These are phyloP conservation scores for Aspidiotus destructor DNA, from an alignment of 2,888 invertebrate genomes.

Conservation along the genomic window DNA sequence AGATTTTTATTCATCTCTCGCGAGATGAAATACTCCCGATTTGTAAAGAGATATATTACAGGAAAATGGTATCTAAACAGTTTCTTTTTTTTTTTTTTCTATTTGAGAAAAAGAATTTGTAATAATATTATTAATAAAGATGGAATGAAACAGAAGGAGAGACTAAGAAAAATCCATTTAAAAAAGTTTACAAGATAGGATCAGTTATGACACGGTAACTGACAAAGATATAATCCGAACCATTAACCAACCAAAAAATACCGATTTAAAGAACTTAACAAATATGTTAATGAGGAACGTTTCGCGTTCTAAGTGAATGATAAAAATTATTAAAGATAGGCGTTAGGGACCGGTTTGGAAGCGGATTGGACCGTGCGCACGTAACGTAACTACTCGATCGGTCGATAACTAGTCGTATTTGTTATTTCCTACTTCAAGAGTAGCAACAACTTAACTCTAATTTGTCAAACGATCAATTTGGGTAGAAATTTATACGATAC, in stretches of 20 bases:
- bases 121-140: slow-evolving; percentile 2
- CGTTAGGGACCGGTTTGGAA: slow-evolving; percentile 29
- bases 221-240: slow-evolving; percentile 31
- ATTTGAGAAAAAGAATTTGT: neutral
- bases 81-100: neutral
- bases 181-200: slow-evolving; percentile 19
- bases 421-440: slow-evolving; percentile 24
- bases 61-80: slow-evolving; percentile 1
- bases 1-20: neutral
- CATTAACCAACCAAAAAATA: slow-evolving; percentile 32
- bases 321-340: slow-evolving; percentile 31
- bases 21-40: neutral
- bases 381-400: slow-evolving; percentile 19
- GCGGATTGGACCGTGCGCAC: slow-evolving; percentile 14
- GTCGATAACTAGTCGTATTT: slow-evolving; percentile 33
- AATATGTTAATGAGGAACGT: slow-evolving; percentile 31
- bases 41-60: neutral
- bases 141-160: neutral
- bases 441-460: slow-evolving; percentile 31
- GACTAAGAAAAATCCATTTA: slow-evolving; percentile 2
- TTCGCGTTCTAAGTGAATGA: slow-evolving; percentile 33
- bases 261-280: slow-evolving; percentile 30
- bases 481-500: slow-evolving; percentile 19
- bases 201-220: slow-evolving; percentile 30
- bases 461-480: slow-evolving; percentile 33